These are phyloP conservation scores for Eunapius fragilis DNA, from an alignment of 37 sponge, comb jelly and placozoan species.

Conservation along the genomic window DNA sequence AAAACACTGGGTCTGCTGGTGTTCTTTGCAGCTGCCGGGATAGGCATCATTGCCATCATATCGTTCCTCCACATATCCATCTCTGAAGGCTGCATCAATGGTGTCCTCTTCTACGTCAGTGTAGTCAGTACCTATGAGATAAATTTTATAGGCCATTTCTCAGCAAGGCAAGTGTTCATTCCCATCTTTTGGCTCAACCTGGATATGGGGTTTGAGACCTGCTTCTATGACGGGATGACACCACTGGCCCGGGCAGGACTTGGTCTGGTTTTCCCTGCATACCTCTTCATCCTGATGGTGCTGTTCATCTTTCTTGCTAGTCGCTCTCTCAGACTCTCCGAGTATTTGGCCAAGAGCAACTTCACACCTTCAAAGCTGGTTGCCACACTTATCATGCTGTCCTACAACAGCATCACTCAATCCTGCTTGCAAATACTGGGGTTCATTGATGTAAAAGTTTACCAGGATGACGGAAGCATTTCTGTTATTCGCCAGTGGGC, in stretches of 20 bases:
- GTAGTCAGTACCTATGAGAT: slow-evolving; percentile 27
- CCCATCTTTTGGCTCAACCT: slow-evolving; percentile 37
- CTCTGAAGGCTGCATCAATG: slow-evolving; percentile 56
- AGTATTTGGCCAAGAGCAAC: neutral
- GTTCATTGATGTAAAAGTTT: neutral
- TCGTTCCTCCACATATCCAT: slow-evolving; percentile 26
- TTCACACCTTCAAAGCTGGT: slow-evolving; percentile 31
- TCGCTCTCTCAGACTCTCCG: slow-evolving; percentile 1
- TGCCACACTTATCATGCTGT: slow-evolving; percentile 44
- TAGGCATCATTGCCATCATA: slow-evolving; percentile 15
- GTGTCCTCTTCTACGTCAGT: slow-evolving; percentile 51
- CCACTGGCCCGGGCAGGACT: slow-evolving; percentile 11
- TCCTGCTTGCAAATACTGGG: slow-evolving; percentile 28
- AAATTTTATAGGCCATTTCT: neutral
- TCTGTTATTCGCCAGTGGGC: slow-evolving; percentile 3
- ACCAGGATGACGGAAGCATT: neutral
- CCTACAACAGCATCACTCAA: slow-evolving; percentile 28
- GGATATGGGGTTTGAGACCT: slow-evolving; percentile 32
- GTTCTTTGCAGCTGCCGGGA: slow-evolving; percentile 26
- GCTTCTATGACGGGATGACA: slow-evolving; percentile 63
- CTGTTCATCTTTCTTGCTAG: slow-evolving; percentile 22
- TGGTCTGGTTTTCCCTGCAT: slow-evolving; percentile 41
- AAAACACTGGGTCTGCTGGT: neutral
- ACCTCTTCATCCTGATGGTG: slow-evolving; percentile 49
- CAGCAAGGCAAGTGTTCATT: neutral